A percentile compares a stretch with the other conserved stretches of the same genome.
phyloP scores from a whole-genome alignment of 2,797 vertebrate species.

The Clangula hyemalis region DNA sequence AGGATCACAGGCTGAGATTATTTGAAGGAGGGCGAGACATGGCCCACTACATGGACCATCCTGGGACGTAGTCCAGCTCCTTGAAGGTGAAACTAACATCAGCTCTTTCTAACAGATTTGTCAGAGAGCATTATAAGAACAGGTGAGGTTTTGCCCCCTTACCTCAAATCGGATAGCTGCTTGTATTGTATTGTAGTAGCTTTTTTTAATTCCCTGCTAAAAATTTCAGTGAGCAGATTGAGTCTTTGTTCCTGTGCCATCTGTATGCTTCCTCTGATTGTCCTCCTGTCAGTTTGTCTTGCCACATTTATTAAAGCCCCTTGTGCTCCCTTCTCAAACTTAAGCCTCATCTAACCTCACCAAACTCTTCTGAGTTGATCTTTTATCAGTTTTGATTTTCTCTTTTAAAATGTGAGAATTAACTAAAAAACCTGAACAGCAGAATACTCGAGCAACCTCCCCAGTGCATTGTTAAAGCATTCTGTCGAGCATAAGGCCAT shows the following conservation, averaged over 20 bases:
- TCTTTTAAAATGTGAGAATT: neutral
- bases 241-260: neutral
- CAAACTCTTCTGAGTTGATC: neutral
- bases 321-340: neutral
- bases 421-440: neutral
- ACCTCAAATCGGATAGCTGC: neutral
- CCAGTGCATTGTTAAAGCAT: fast-evolving
- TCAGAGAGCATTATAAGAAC: neutral
- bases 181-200: neutral
- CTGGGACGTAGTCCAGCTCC: neutral
- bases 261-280: neutral
- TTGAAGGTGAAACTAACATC: neutral
- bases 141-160: neutral
- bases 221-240: neutral
- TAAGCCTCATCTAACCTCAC: neutral
- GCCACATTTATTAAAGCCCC: neutral
- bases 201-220: neutral
- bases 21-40: neutral
- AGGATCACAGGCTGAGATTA: neutral
- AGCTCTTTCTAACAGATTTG: neutral
- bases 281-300: neutral
- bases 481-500: neutral
- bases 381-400: neutral
- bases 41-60: neutral
- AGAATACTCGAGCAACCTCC: neutral